Base-by-base conservation (phyloP, 2,888 invertebrate species). In the Drosophila suboccidentalis region DNA sequence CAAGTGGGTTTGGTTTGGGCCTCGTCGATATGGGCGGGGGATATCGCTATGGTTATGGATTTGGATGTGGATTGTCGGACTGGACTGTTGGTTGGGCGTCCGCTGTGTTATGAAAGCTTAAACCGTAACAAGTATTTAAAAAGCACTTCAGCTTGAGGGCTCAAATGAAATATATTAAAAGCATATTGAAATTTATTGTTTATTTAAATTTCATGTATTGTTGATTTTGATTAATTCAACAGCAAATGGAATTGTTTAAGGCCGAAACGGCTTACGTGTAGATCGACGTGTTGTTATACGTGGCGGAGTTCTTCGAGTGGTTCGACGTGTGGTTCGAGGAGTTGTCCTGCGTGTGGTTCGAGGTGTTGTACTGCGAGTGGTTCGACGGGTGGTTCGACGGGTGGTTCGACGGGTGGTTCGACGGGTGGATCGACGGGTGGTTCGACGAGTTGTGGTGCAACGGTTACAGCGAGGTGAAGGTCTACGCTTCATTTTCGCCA, bases 51-150 rank as follows among this genome's bases (percentile, higher is more conserved):
- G 44, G 57, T 22, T 38, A 49, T 36, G 46, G 50, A 36, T 49
- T 39, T 26, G 44, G 47, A 41, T 39, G 22, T 36, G 46, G 50
- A 36, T 49, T 39, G 22, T 22, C 19, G 44, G 47, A 41, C 34
- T 47, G 34, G 54, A 38, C 38, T 34, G 10, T 47, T 26, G 46
- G 34, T 10, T 22, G 44, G 57, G 57, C 60, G 60, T 55, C 55
- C 57, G 5, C 26, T 26, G 26, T 26, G 50, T 50, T 64, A 36
- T 75, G 75, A 86, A 83, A 83, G 84, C 87, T 84, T 87, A 84
- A 84, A 75, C 84, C 80, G 84, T 72, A 82, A 84, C 75, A 84
- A 87, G 84, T 87, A 87, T 84, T 84, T 87, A 84, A 84, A 84
- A 82, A 79, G 80, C 84, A 84, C 87, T 84, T 78, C 43, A 78